Evolutionary conservation across 2,888 invertebrate species (phyloP), one percentile per base, ranked within the genome.

Genomic region (Melanargia galathea): DNA sequence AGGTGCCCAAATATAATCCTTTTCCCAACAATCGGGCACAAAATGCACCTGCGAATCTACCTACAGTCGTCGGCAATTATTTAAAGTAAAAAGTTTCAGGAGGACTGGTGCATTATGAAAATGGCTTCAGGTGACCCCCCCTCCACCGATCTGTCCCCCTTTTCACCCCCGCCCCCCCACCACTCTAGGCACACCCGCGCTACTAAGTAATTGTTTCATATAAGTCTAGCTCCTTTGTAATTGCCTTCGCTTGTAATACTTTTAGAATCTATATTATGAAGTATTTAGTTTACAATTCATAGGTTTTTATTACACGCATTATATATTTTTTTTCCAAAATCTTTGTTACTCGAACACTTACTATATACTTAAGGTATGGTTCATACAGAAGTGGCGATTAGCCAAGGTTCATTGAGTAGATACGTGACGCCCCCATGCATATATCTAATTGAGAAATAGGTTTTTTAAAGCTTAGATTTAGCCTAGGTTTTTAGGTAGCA

Each of bases 11-110:
- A 35, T 38, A 51, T 65, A 62, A 59, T 63, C 57, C 57, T 62
- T 61, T 38, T 46, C 60, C 22, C 58, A 58, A 60, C 58, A 43
- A 57, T 62, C 55, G 65, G 40, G 56, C 8, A 40, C 61, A 54
- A 62, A 48, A 51, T 67, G 68, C 70, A 72, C 72, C 72, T 72
- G 68, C 48, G 68, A 57, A 62, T 63, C 49, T 16, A 46, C 46
- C 46, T 45, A 65, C 65, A 65, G 62, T 66, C 63, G 66, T 68
- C 67, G 76, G 74, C 84, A 84, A 86, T 86, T 84, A 86, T 86
- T 86, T 85, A 83, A 84, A 86, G 86, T 85, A 83, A 84, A 82
- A 86, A 87, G 80, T 86, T 85, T 83, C 79, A 75, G 73, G 73
- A 73, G 75, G 73, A 71, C 73, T 71, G 76, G 82, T 85, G 86